Base-by-base conservation (phyloP, 2,113 vertebrate species). In the Sinocyclocheilus maitianheensis region DNA sequence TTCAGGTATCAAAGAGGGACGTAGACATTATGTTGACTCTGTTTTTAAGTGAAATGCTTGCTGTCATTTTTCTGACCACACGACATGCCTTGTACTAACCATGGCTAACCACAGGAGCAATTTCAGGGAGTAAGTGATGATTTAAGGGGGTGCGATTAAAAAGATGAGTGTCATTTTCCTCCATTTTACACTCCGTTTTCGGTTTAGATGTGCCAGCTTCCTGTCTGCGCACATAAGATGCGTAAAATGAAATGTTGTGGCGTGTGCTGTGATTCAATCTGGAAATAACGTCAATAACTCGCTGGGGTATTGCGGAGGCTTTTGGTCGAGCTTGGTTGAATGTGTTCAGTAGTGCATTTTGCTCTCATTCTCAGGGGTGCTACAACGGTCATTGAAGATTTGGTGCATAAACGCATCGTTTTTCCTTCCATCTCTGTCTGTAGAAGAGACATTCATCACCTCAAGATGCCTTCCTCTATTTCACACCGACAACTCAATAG, bases 211-310 rank as follows among this genome's bases (percentile, higher is more conserved):
- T 82, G 24, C 76, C 67, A 37, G 74, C 37, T 30, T 53, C 51
- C 43, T 63, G 58, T 53, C 83, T 53, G 83, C 13, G 37, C 43
- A 80, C 24, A 63, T 67, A 67, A 81, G 71, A 81, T 37, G 22
- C 30, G 11, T 81, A 58, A 81, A 77, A 65, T 40, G 24, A 89
- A 51, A 51, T 83, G 63, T 71, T 84, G 81, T 81, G 82, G 71
- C 82, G 20, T 78, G 82, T 30, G 48, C 76, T 74, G 76, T 84
- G 74, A 84, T 84, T 84, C 83, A 84, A 78, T 84, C 86, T 62
- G 75, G 51, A 24, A 62, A 24, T 34, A 7, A 24, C 65, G 30
- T 60, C 65, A 74, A 30, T 89, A 79, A 63, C 51, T 51, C 72
- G 12, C 71, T 26, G 72, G 82, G 71, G 83, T 84, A 76, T 22